Evolutionary conservation across 2,797 vertebrate species (phyloP), one percentile per base, ranked within the genome.

Genomic region (Cebuella pygmaea): DNA sequence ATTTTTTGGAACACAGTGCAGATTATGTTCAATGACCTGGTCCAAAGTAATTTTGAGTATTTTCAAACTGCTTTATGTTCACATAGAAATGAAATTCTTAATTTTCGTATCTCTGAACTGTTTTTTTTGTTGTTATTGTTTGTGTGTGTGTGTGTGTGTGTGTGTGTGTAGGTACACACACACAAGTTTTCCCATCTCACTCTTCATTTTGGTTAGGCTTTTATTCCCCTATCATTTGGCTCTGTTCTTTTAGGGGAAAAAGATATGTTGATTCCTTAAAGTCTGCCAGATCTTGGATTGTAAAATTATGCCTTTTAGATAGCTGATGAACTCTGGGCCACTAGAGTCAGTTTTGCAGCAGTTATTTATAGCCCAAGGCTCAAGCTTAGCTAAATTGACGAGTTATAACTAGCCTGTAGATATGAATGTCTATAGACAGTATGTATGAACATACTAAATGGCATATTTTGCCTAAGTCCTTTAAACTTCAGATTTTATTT

Each of bases 401-500:
- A 78, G 83, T 81, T 88, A 36, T 89, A 91, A 90, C 85, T 88
- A 46, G 75, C 83, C 44, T 52, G n/a, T 27, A 36, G 67, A 48
- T 15, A 10, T 61, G 76, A 83, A 57, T 75, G 30, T 81, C 26
- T 92, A 20, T 85, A 48, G 61, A 78, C 2, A 90, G 20, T 64
- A 11, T 75, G 41, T 83, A 41, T 89, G 33, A 36, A 79, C 30
- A 50, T 70, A 74, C 39, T 89, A 82, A 82, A 89, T 78, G 81
- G 33, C 44, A 1, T 88, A 72, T 78, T 90, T 97, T 94, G 59
- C 12, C 14, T 30, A 90, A 80, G 50, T 83, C 24, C 12, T 96
- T 95, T 92, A 90, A 92, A 88, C 50, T 90, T 90, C 5, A 92
- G 61, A 30, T 80, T 97, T 96, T 87, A 41, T 46, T 72, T 93